Evolutionary conservation across 2,113 vertebrate species (phyloP), one percentile per base, ranked within the genome.

Genomic region (Notothenia rossii): DNA sequence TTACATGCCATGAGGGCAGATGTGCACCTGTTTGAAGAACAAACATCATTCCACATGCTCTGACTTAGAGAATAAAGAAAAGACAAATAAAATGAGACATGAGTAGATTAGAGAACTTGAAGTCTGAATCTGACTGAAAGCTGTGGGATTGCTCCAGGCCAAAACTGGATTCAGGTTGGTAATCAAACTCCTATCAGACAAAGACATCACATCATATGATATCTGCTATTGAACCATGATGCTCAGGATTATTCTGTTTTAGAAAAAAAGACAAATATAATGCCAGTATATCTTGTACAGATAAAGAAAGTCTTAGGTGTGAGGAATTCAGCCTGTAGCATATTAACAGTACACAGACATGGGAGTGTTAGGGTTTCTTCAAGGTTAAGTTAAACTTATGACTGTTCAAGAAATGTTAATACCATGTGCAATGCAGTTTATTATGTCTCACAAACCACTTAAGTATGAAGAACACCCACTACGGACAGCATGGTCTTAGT

Each of bases 61-160:
- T 25, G 65, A 76, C 85, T 82, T 25, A 58, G 63, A 45, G n/a
- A 50, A 66, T 43, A 69, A 60, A 59, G n/a, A 33, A 10, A 61
- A 74, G 25, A 15, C 36, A 83, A 77, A 69, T 49, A 50, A 80
- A 90, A 85, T 81, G 67, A 85, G 88, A 77, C 68, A 60, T 45
- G 67, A 79, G 65, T 79, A 84, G 65, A 81, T 79, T 71, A 65
- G 9, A 70, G 25, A 81, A 78, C 64, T 6, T 55, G 53, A 60
- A 81, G 79, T 33, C 72, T 60, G 66, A 80, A 84, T 76, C 72
- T 76, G 46, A 29, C 67, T 45, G 22, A 90, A 36, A 58, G 58
- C 80, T 49, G 55, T 17, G n/a, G 46, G 58, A 4, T 1, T 25
- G 60, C 74, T 72, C 69, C 46, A 49, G 45, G 72, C 25, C 15